These are phyloP conservation scores for Karalla daura DNA, from an alignment of 2,797 vertebrate genomes.

Conservation along the genomic window DNA sequence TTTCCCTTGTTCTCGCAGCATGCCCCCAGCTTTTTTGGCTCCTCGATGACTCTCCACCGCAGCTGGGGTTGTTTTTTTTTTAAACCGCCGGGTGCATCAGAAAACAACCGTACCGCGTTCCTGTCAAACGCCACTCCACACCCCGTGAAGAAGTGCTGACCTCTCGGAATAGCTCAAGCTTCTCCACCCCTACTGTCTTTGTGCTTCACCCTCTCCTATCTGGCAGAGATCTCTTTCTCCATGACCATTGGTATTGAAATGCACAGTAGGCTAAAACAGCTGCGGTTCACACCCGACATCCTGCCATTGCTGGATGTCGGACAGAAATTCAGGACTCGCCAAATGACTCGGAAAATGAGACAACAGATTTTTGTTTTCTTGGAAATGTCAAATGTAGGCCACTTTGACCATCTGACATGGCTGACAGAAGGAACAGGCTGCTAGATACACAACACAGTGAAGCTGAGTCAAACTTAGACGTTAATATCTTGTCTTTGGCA, in stretches of 20 bases:
- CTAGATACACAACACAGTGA: neutral
- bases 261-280: conserved; percentile 31
- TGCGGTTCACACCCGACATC: conserved; percentile 40
- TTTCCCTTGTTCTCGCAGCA: conserved; percentile 9
- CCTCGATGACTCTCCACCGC: conserved; percentile 40
- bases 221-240: conserved; percentile 32
- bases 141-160: conserved; percentile 47
- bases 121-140: conserved; percentile 34
- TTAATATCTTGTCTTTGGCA: neutral
- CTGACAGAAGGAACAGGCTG: neutral
- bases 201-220: conserved; percentile 1
- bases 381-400: conserved; percentile 39
- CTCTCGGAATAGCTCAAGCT: conserved; percentile 21
- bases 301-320: conserved; percentile 33
- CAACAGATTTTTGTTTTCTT: conserved; percentile 15
- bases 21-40: conserved; percentile 33
- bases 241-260: conserved; percentile 14
- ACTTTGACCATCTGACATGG: conserved; percentile 2
- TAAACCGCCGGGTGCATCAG: conserved; percentile 33
- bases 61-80: conserved; percentile 66
- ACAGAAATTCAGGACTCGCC: conserved; percentile 30
- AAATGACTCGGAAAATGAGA: conserved; percentile 29
- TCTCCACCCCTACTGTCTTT: neutral
- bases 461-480: neutral
- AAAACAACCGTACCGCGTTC: conserved; percentile 47